Conservation (phyloP, 1,140 invertebrate genomes). For the Chrysomallon squamiferum region DNA sequence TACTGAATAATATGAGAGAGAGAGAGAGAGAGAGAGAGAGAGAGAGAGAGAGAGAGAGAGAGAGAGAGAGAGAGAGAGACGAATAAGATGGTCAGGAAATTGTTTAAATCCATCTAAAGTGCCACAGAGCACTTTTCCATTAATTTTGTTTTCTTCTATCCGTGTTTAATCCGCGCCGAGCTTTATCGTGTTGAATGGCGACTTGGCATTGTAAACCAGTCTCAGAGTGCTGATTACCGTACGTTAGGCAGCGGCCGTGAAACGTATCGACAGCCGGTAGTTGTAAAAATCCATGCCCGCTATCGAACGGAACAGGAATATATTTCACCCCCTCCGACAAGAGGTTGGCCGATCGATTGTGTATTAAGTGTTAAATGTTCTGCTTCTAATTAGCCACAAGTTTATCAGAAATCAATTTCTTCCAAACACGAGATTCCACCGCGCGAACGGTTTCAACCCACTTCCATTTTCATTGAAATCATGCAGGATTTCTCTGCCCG, state of each 20-base stretch:
- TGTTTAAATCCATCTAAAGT: no score
- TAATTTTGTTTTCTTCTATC: no score
- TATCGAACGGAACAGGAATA: conserved; percentile 5
- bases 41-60: no score
- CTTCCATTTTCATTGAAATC: background rate
- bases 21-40: no score
- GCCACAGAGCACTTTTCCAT: no score
- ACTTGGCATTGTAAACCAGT: background rate
- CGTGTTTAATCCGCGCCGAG: no score
- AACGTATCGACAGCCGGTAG: background rate
- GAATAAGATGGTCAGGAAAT: no score
- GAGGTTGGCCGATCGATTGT: conserved; percentile 1
- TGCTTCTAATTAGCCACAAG: conserved; percentile 9
- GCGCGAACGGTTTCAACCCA: background rate
- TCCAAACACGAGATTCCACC: background rate
- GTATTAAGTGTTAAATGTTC: conserved; percentile 10
- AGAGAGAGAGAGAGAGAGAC: no score
- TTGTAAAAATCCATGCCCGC: background rate
- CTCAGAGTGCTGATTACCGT: background rate
- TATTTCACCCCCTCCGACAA: conserved; percentile 1
- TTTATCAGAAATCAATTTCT: conserved; percentile 8
- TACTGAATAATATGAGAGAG: no score
- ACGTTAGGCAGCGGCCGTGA: background rate
- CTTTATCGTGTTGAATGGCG: no score
- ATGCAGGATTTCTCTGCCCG: background rate